Percentiles rank a stretch among this genome's conserved stretches.
Evolutionary conservation across 2,888 invertebrate genomes (phyloP).

Genomic region (Opisthograptis luteolata): DNA sequence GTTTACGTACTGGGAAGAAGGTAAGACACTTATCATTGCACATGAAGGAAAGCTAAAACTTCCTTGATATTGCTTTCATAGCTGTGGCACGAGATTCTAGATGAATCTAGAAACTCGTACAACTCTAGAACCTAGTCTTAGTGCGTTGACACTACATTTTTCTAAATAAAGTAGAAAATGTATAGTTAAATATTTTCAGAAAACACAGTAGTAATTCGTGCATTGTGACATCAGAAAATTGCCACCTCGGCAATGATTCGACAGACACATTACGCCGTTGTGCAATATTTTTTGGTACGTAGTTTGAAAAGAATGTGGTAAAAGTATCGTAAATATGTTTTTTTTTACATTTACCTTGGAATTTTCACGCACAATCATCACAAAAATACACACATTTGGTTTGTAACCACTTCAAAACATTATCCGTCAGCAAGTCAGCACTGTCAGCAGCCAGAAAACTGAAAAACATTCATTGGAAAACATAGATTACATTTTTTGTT

Average conservation of each 20-base stretch:
- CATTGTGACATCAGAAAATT: slow-evolving; percentile 70
- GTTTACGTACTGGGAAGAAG: too few relatives aligned
- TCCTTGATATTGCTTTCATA: too few relatives aligned
- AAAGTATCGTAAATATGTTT: slow-evolving; percentile 18
- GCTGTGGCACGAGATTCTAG: too few relatives aligned
- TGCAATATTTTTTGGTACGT: slow-evolving; percentile 6
- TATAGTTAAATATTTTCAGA: background rate
- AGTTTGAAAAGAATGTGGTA: slow-evolving; percentile 1
- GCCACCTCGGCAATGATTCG: slow-evolving; percentile 76
- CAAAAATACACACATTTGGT: slow-evolving; percentile 78
- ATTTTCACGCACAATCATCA: slow-evolving; percentile 80
- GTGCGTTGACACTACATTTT: background rate
- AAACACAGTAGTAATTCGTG: slow-evolving; percentile 46
- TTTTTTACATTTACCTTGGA: slow-evolving; percentile 68
- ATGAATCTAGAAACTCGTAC: background rate
- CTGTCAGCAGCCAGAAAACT: slow-evolving; percentile 65
- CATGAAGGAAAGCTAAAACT: too few relatives aligned
- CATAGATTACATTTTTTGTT: too few relatives aligned
- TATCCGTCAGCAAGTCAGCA: slow-evolving; percentile 82
- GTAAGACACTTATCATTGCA: too few relatives aligned
- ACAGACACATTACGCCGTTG: slow-evolving; percentile 28
- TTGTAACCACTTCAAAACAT: slow-evolving; percentile 80
- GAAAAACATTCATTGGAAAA: too few relatives aligned
- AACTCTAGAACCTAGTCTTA: background rate
- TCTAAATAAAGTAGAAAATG: too few relatives aligned